Base-by-base conservation (phyloP, 2,888 invertebrate genomes). In the Philereme vetulata region DNA sequence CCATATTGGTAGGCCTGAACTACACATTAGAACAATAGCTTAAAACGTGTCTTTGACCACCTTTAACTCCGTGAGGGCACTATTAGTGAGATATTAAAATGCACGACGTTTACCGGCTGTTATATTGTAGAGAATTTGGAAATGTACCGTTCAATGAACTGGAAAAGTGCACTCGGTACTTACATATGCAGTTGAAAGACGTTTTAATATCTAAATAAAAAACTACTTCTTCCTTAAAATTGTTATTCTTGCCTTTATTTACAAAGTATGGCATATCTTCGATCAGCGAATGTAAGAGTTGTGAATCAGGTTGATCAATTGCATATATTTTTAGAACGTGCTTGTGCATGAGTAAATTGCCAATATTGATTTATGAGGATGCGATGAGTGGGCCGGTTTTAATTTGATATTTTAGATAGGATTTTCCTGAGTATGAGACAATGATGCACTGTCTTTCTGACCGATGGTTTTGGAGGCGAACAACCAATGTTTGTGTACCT, bases 71-170 rank as follows among this genome's bases (percentile, higher is more conserved):
- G 62, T 58, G 62, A 62, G 57, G 49, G 21, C 49, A 57, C 50
- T 54, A 54, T 49, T 44, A 54, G 40, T 49, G 34, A 11, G 48
- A 9, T 35, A 65, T 69, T 67, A 40, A 61, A 60, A 69, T 69
- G 65, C 69, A 60, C 64, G 61, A 32, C 61, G 53, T 38, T 35
- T n/a, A 38, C 42, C 42, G 43, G 21, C 51, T 49, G 59, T 53
- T 53, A 62, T 57, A 52, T 47, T 50, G 55, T 51, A 36, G 46
- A 62, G 55, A 67, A 61, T 68, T 71, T 69, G 56, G 62, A 59
- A 55, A 56, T 53, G 57, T 55, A 70, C 71, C 71, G 71, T 71
- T 71, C 59, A 58, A 36, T 67, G 65, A 60, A 67, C 70, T 65
- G 62, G 65, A 63, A 64, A 59, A 64, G 56, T 56, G 60, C 55